Base-by-base conservation (phyloP, 2,888 invertebrate genomes). In the Macrosoma leucophasiata region DNA sequence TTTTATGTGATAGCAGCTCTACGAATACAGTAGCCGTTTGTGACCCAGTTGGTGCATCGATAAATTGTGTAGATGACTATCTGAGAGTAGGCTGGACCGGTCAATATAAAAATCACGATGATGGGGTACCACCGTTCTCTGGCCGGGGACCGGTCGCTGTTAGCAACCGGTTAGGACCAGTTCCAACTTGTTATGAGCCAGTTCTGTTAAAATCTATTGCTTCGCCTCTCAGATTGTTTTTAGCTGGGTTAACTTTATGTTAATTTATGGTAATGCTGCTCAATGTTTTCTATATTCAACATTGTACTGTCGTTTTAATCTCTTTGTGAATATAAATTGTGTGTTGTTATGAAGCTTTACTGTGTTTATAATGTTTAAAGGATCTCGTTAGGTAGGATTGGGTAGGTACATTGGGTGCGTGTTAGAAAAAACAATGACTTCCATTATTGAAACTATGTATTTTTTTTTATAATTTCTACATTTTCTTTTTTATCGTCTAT, bases 401-500 rank as follows among this genome's bases (percentile, higher is more conserved):
- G 6, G 10, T 10, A 8, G 15, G 17, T 29, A 9, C 34, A 19
- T 18, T 34, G 29, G 40, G n/a, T 41, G 29, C 28, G 33, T 51
- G 37, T 35, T 25, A 42, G 55, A 43, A 41, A 70, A 54, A 82
- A 78, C 74, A 66, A 62, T 63, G 31, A 34, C 36, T 41, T 73
- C 62, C 61, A 73, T 81, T 79, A 64, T 81, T 77, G 74, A 79
- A 81, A 73, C 82, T 78, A 78, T 82, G 76, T 82, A 78, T 81
- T 82, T 75, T 68, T 67, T 73, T 76, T 71, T 62, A 71, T 78
- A 71, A 73, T 76, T 77, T 78, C 81, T 79, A 82, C 79, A 82
- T 68, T 75, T 72, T 69, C 66, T 66, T 68, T 50, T 67, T 81
- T 76, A 78, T 71, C 61, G 74, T 66, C 79, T 82, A 81, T 79